phyloP scores from a whole-genome alignment of 1,140 invertebrate genomes.

The Amphibalanus amphitrite region DNA sequence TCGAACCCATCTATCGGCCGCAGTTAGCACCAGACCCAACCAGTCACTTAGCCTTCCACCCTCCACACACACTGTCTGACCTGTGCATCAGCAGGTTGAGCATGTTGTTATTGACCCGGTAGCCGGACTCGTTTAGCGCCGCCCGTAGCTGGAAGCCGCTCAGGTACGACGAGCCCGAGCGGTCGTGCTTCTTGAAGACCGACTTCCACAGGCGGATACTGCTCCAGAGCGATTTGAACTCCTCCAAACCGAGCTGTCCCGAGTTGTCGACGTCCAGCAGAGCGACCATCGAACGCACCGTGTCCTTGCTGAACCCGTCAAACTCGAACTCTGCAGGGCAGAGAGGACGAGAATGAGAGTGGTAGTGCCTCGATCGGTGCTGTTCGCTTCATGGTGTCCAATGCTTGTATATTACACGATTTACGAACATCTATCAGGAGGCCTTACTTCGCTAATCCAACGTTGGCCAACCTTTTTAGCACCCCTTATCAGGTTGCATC shows the following conservation, averaged over 20 bases:
- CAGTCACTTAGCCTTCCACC: not conserved
- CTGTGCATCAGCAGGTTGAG: slow-evolving; percentile 58
- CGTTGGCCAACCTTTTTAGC: too few species aligned
- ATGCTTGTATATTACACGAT: too few species aligned
- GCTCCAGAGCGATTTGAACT: slow-evolving; percentile 73
- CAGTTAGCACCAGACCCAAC: too few species aligned
- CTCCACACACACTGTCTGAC: not conserved
- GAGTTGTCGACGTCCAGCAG: slow-evolving; percentile 84
- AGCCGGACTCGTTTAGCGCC: slow-evolving; percentile 71
- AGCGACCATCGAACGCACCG: slow-evolving; percentile 90
- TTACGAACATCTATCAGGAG: too few species aligned
- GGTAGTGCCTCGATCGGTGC: too few species aligned
- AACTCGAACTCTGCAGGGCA: slow-evolving; percentile 47
- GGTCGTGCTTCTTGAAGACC: slow-evolving; percentile 73
- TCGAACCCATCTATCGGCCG: too few species aligned
- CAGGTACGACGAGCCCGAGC: slow-evolving; percentile 56
- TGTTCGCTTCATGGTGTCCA: too few species aligned
- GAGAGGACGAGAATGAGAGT: too few species aligned
- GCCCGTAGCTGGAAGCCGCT: slow-evolving; percentile 70
- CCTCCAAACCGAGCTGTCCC: slow-evolving; percentile 83
- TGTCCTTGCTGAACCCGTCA: slow-evolving; percentile 75
- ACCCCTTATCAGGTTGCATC: too few species aligned
- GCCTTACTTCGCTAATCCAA: too few species aligned
- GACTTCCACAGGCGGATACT: slow-evolving; percentile 78
- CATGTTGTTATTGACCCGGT: slow-evolving; percentile 73